A percentile compares a stretch with the other conserved stretches of the same genome.
These are phyloP conservation scores for Cyanoramphus novaezelandiae DNA, from an alignment of 2,113 vertebrate species.

Conservation along the genomic window DNA sequence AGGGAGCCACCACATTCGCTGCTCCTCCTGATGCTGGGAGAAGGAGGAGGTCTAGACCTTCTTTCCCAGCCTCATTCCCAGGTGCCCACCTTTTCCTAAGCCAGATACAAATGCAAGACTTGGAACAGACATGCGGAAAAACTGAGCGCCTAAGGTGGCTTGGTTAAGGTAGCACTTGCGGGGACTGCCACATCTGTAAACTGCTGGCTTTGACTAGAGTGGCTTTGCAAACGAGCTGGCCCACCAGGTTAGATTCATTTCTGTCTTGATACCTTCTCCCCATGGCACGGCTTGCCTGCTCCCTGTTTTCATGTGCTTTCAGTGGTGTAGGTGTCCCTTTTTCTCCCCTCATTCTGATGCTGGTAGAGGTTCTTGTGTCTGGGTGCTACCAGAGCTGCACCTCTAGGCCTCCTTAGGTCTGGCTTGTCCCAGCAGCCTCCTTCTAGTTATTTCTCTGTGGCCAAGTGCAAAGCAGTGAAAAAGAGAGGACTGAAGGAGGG, in stretches of 20 bases:
- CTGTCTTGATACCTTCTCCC: neutral
- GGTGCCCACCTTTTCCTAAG: neutral
- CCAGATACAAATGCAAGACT: neutral
- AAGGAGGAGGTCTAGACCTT: neutral
- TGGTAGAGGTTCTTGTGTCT: neutral
- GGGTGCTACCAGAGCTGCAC: rapidly evolving
- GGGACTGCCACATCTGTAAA: neutral
- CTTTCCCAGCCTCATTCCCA: neutral
- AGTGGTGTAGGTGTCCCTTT: rapidly evolving
- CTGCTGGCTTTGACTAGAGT: neutral
- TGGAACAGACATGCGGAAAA: neutral
- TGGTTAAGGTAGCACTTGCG: rapidly evolving
- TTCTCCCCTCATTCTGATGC: rapidly evolving
- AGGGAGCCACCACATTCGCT: neutral
- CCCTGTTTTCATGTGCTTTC: neutral
- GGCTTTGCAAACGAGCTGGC: neutral
- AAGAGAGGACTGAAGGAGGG: neutral
- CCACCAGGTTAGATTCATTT: rapidly evolving
- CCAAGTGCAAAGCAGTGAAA: neutral
- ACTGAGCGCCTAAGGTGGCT: neutral
- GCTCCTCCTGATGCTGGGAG: neutral
- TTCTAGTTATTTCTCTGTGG: neutral
- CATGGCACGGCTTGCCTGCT: rapidly evolving
- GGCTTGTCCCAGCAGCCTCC: neutral
- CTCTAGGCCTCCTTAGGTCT: neutral